Evolutionary conservation across 2,797 vertebrate genomes (phyloP), one percentile per base, ranked within the genome.

Genomic region (Parotocinclus haroldoi): DNA sequence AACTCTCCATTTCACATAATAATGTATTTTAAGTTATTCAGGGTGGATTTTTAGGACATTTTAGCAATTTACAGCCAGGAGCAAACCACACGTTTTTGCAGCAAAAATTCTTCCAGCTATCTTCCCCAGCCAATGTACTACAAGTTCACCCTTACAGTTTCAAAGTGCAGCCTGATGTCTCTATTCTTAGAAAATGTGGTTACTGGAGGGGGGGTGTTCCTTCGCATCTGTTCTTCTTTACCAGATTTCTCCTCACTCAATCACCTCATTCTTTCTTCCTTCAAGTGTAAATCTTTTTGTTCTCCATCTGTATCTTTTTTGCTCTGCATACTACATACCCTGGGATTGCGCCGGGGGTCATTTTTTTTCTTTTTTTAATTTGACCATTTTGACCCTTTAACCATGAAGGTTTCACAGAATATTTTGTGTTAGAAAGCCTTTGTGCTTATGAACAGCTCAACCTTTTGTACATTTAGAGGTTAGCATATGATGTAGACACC

Each of bases 251-350:
- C 45, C 48, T 45, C 54, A 70, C 45, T 58, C 48, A 18, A 63
- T 70, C 68, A 63, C 46, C 57, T 51, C 5, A 27, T 50, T 58
- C 59, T 51, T 70, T 52, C 46, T 63, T 70, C 60, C 68, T 70
- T 51, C 46, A 63, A 52, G 46, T 57, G 60, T 70, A 63, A 58
- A 70, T 70, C 68, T 58, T 70, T 61, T 51, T 37, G 17, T 70
- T 63, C 60, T 57, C 38, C 68, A 70, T 70, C 68, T 70, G 68
- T 70, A 63, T 70, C 60, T 51, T 58, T 58, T 70, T 70, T 63
- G 59, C 60, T 52, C 60, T 63, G 68, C 68, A 70, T 70, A 63
- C 55, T 70, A n/a, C n/a, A n/a, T 63, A 54, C 60, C n/a, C 59
- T 50, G 10, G 16, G 52, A 62, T 17, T 42, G 11, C 19, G 46